Evolutionary conservation across 1,140 invertebrate genomes (phyloP).

Genomic region (Lepidurus apus): DNA sequence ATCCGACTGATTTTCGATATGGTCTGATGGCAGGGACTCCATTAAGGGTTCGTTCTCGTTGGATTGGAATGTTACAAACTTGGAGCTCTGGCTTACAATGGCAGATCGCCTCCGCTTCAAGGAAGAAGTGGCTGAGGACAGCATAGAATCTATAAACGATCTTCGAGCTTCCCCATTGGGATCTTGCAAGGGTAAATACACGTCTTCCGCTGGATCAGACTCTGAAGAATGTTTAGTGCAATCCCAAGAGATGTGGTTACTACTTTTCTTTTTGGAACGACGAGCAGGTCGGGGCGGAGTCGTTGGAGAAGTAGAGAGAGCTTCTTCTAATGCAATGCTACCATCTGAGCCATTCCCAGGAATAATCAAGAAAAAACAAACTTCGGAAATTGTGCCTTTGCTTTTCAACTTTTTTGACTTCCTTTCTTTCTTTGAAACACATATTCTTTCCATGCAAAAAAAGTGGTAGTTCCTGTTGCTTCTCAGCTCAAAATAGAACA

Average conservation of each 20-base stretch:
- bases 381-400: neutral
- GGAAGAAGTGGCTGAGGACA: neutral
- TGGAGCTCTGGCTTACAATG: neutral
- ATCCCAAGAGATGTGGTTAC: neutral
- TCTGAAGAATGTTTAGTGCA: neutral
- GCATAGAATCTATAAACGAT: neutral
- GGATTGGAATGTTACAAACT: neutral
- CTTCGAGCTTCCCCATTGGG: conserved; percentile 2
- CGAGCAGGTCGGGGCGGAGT: neutral
- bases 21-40: neutral
- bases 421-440: neutral
- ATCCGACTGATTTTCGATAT: neutral
- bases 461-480: neutral
- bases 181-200: neutral
- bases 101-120: neutral
- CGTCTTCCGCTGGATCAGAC: neutral
- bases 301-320: neutral
- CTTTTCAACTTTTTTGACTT: neutral
- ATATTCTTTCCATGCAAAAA: neutral
- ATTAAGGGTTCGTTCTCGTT: conserved; percentile 4
- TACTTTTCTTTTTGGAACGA: neutral
- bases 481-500: neutral
- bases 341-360: neutral
- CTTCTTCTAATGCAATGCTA: neutral
- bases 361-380: neutral